Evolutionary conservation across 2,888 invertebrate species (phyloP), one percentile per base, ranked within the genome.

Genomic region (Drosophila parthenogenetica): DNA sequence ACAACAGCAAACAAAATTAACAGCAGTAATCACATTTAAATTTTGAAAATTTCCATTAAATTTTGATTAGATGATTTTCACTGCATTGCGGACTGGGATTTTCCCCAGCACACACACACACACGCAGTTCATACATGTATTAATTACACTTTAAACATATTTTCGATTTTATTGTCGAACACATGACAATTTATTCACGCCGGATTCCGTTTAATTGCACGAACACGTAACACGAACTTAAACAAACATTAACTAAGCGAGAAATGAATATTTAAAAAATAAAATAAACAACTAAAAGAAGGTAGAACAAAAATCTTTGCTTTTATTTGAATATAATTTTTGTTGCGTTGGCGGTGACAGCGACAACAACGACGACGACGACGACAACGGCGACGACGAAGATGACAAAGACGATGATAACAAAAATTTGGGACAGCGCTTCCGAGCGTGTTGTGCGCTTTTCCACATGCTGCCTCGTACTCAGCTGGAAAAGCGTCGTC

Each of bases 391-490:
- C 22, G 39, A 54, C 42, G 50, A 35, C 46, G 60, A 55, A 8
- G 29, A 60, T 5, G 13, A 51, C 25, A 53, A 48, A 37, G 58
- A 72, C 16, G 42, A 69, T 46, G 59, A 65, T 49, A 76, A 76
- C 55, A 69, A 69, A 75, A 69, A 62, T 72, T 32, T 58, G 48
- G 37, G 40, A 62, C 53, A 69, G 49, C 50, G 62, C 54, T 76
- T 73, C 63, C 70, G 68, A 71, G 67, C 67, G 77, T 71, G 86
- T 72, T 86, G 79, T 84, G 75, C 78, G 84, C 83, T 80, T 73
- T 80, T 83, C 80, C 79, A 83, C 85, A 83, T 83, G 80, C 86
- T 83, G 84, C 54, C 68, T 73, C 69, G 78, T 76, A 81, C 83
- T 86, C 84, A 84, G 84, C 81, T 86, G 79, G 79, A 83, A 81